Evolutionary conservation across 2,113 vertebrate genomes (phyloP).

Genomic region (Picathartes gymnocephalus): DNA sequence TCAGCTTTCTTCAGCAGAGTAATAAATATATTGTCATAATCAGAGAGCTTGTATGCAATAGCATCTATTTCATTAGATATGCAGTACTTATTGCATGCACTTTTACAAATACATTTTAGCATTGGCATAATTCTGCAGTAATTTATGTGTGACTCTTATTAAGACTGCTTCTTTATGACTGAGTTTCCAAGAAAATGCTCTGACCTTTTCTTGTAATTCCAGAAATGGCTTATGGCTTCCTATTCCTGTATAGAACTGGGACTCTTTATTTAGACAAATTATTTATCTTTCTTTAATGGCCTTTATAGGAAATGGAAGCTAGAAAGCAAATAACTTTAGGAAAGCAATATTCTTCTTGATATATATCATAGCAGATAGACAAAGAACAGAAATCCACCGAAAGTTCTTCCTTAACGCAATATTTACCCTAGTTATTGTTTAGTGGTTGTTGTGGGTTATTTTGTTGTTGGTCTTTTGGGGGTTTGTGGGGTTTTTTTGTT

Average conservation of each 20-base stretch:
- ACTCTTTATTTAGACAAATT: constrained; percentile 48
- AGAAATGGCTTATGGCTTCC: constrained; percentile 24
- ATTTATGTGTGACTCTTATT: constrained; percentile 49
- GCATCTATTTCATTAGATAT: constrained; percentile 59
- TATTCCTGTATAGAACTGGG: constrained; percentile 38
- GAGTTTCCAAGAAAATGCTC: constrained; percentile 56
- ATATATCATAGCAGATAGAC: not conserved
- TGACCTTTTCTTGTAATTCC: constrained; percentile 54
- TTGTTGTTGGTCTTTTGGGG: not conserved
- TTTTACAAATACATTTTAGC: constrained; percentile 45
- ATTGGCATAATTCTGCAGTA: constrained; percentile 43
- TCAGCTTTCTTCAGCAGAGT: constrained; percentile 29
- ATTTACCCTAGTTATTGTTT: not conserved
- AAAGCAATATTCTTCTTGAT: constrained; percentile 10
- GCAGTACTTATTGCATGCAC: constrained; percentile 41
- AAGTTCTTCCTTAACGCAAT: not conserved
- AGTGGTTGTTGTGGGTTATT: not conserved
- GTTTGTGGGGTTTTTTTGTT: not conserved
- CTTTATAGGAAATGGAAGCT: constrained; percentile 45
- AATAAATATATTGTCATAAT: constrained; percentile 51
- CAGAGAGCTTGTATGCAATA: constrained; percentile 2
- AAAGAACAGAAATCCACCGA: not conserved
- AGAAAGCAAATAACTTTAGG: constrained; percentile 13
- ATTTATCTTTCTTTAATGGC: constrained; percentile 59
- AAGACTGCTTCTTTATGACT: not conserved